These are phyloP conservation scores for Melanchra persicariae DNA, from an alignment of 2,888 invertebrate genomes.

Conservation along the genomic window DNA sequence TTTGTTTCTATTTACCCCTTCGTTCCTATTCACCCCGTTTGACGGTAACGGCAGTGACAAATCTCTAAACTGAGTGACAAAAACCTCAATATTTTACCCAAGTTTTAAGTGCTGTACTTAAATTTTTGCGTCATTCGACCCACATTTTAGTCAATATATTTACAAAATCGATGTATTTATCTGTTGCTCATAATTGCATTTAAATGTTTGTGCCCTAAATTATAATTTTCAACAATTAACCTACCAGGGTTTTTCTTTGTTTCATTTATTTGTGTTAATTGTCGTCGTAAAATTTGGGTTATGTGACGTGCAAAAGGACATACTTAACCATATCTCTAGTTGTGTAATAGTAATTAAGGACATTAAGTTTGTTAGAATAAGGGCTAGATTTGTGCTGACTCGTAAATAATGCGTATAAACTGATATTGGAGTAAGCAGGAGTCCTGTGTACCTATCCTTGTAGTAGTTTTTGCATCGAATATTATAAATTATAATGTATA, in stretches of 20 bases:
- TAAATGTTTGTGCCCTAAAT: conserved; percentile 85
- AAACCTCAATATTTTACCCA: neutral
- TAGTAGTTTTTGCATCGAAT: neutral
- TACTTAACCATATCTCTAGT: neutral
- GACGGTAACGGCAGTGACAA: too few relatives aligned
- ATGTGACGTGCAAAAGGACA: conserved; percentile 58
- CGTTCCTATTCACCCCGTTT: too few relatives aligned
- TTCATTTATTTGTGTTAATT: conserved; percentile 82
- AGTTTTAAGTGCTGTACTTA: conserved; percentile 9
- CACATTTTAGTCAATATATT: conserved; percentile 63
- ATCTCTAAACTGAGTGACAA: neutral
- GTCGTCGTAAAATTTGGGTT: conserved; percentile 79
- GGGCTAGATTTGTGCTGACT: neutral
- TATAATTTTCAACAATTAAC: conserved; percentile 78
- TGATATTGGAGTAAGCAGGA: neutral
- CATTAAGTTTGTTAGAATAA: neutral
- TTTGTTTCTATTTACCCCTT: too few relatives aligned
- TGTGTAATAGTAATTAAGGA: neutral
- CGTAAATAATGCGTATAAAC: neutral
- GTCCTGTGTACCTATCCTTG: too few relatives aligned
- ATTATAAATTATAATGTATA: too few relatives aligned
- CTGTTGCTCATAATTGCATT: conserved; percentile 79
- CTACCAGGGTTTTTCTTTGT: conserved; percentile 77
- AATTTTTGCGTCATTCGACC: conserved; percentile 53
- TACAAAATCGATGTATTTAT: conserved; percentile 72